Base-by-base conservation (phyloP, 2,113 vertebrate genomes). In the Aix galericulata region DNA sequence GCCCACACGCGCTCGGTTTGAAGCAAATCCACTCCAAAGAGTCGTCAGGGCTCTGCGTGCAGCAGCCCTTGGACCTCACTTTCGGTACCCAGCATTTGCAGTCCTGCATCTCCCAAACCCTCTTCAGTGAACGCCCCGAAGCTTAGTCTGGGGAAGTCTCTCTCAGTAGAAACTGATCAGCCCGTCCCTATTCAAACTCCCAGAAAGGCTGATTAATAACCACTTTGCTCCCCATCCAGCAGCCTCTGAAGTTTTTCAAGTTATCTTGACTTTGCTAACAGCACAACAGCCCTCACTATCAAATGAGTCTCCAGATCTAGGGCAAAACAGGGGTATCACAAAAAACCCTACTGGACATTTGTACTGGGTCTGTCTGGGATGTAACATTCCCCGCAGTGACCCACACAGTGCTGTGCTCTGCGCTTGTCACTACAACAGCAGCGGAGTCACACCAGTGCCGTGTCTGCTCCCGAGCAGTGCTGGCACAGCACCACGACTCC, bases 1-100 rank as follows among this genome's bases (percentile, higher is more conserved):
- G n/a, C 52, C 42, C 0, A 0, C 34, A 86, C 58, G 36, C 56
- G 29, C 9, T 81, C 31, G 0, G 0, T 6, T 36, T 34, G 18
- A 38, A 82, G 1, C 40, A 82, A 60, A 26, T 15, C 27, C 55
- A 64, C 32, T 83, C 38, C 12, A 27, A 50, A 10, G 4, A 86
- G 40, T 7, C 1, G 0, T 22, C 29, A 36, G 23, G 78, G 18
- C 21, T 82, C 58, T 31, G 36, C 8, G 10, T 36, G 55, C 9
- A 52, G 59, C 1, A 72, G 26, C 20, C 40, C 36, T 21, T 1
- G 31, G 8, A 11, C 25, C 38, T 38, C 67, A 76, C 22, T 21
- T 69, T 88, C 59, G 42, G 13, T 23, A 11, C 32, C 9, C n/a
- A 27, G 21, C 21, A 14, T 84, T 2, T 62, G 52, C 66, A 40